phyloP scores from a whole-genome alignment of 1,140 invertebrate genomes.

The Drosophila takahashii region DNA sequence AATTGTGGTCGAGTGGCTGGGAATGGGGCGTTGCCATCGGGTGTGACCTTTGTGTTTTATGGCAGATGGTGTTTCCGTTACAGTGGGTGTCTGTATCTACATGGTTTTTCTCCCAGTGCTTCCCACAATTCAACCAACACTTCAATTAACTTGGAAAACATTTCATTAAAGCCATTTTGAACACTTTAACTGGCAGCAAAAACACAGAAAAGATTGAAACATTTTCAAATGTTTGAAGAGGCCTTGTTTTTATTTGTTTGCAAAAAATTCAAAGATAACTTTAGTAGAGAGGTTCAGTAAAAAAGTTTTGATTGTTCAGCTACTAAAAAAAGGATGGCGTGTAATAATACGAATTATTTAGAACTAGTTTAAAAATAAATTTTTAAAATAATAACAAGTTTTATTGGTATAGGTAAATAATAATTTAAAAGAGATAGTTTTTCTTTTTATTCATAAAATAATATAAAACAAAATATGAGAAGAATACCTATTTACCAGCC shows the following conservation, averaged over 20 bases:
- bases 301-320: neutral
- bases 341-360: too few species aligned
- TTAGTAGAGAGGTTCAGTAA: neutral
- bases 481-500: neutral
- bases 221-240: conserved; percentile 20
- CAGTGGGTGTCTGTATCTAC: conserved; percentile 7
- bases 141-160: conserved; percentile 33
- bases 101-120: neutral
- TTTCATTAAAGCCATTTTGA: conserved; percentile 27
- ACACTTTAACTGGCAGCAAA: conserved; percentile 8
- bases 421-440: too few species aligned
- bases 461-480: too few species aligned
- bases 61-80: neutral
- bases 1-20: conserved; percentile 25
- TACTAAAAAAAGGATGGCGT: too few species aligned
- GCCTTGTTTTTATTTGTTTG: conserved; percentile 9
- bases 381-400: too few species aligned
- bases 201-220: conserved; percentile 5
- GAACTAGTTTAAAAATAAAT: too few species aligned
- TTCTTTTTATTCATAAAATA: too few species aligned
- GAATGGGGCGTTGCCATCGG: conserved; percentile 29
- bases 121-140: conserved; percentile 6
- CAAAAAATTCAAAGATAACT: neutral
- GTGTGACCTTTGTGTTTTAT: conserved; percentile 45
- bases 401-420: too few species aligned